phyloP scores from a whole-genome alignment of 2,113 vertebrate genomes.

The Phylloscopus whistleri region DNA sequence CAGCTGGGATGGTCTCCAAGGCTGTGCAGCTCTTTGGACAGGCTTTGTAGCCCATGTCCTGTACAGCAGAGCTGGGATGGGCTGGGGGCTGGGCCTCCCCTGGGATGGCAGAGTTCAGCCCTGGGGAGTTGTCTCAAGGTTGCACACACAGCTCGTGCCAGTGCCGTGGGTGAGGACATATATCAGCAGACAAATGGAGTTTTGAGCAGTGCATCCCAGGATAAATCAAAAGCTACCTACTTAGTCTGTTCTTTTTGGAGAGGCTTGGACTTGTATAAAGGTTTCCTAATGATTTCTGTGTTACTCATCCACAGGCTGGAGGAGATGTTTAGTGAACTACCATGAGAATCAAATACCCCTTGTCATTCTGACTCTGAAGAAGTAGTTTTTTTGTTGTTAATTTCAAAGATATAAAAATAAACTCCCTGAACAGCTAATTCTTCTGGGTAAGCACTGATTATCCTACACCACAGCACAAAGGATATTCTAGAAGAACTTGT shows the following conservation, averaged over 20 bases:
- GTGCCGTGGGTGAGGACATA: accelerated
- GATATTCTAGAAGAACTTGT: not conserved
- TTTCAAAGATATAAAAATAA: not conserved
- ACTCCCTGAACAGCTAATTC: not conserved
- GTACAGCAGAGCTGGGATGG: not conserved
- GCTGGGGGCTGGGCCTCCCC: not conserved
- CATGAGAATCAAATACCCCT: not conserved
- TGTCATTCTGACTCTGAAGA: not conserved
- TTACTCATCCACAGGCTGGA: not conserved
- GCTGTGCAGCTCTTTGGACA: not conserved
- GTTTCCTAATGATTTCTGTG: not conserved
- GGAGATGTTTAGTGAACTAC: not conserved
- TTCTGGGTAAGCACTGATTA: not conserved
- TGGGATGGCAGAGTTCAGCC: not conserved
- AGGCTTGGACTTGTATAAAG: not conserved
- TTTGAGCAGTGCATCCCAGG: not conserved
- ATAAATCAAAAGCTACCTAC: not conserved
- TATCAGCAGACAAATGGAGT: not conserved
- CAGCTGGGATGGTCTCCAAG: not conserved
- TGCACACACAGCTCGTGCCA: accelerated
- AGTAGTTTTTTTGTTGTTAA: not conserved
- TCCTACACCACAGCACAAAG: not conserved
- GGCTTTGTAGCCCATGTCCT: not conserved
- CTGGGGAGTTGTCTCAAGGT: not conserved
- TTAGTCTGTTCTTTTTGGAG: not conserved